A percentile compares a stretch with the other conserved stretches of the same genome.
These are phyloP conservation scores for Pogonocherus hispidulus DNA, from an alignment of 2,888 invertebrate species.

Conservation along the genomic window DNA sequence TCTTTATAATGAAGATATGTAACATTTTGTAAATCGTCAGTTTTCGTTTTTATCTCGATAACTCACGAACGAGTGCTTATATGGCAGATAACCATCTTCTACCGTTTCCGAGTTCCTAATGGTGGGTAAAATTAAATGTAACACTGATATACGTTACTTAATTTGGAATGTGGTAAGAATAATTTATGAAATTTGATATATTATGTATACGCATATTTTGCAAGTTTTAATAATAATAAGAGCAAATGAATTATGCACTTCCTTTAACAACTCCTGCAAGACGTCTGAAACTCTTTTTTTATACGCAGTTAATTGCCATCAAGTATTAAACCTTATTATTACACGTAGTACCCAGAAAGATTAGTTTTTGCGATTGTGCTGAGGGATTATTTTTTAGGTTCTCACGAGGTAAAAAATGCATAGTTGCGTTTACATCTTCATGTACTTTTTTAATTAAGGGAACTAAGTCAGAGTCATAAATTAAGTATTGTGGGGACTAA, in stretches of 20 bases:
- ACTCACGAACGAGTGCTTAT: too few species aligned
- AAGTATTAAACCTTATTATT: constrained; percentile 5
- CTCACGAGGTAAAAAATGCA: constrained; percentile 13
- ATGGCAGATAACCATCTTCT: too few species aligned
- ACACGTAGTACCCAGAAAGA: neutral
- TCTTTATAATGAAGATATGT: too few species aligned
- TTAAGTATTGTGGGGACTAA: too few species aligned
- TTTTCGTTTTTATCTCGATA: too few species aligned
- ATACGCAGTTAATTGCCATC: neutral
- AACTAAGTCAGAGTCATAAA: too few species aligned
- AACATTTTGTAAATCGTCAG: too few species aligned
- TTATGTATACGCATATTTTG: neutral
- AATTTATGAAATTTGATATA: neutral
- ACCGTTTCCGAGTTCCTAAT: too few species aligned
- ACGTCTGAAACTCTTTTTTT: neutral
- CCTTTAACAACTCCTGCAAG: constrained; percentile 7
- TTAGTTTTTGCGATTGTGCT: constrained; percentile 1
- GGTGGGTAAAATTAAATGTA: too few species aligned
- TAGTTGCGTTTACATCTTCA: neutral
- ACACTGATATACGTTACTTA: too few species aligned
- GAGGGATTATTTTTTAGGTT: constrained; percentile 2
- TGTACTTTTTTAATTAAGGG: too few species aligned
- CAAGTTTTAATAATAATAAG: constrained; percentile 7
- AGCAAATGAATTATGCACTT: constrained; percentile 11
- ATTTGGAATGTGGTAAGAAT: neutral